A percentile compares a stretch with the other conserved stretches of the same genome.
These are phyloP conservation scores for Papilio demoleus DNA, from an alignment of 2,888 invertebrate genomes.

Conservation along the genomic window DNA sequence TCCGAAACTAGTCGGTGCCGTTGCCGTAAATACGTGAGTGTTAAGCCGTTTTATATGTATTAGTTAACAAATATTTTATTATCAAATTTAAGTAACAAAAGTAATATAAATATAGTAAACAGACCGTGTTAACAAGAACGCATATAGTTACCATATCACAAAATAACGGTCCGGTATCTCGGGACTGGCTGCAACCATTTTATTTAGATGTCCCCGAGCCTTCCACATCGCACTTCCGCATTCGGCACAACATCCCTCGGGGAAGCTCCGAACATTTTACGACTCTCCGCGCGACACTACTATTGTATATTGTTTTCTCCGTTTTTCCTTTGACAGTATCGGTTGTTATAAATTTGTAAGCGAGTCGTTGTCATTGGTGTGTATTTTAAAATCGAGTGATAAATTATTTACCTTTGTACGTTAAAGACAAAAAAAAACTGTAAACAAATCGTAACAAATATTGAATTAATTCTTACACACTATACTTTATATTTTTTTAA, in stretches of 20 bases:
- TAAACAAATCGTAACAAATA: too few species aligned
- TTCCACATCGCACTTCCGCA: conserved; percentile 45
- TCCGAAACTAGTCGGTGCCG: too few species aligned
- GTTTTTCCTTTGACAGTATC: conserved; percentile 40
- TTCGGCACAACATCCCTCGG: conserved; percentile 46
- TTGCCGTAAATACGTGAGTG: too few species aligned
- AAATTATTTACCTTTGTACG: too few species aligned
- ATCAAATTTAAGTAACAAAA: too few species aligned
- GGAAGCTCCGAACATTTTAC: conserved; percentile 46
- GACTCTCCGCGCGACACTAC: conserved; percentile 44
- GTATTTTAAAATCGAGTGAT: too few species aligned
- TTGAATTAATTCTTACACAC: too few species aligned
- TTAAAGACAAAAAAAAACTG: too few species aligned
- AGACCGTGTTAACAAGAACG: conserved; percentile 7
- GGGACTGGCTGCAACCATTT: conserved; percentile 45
- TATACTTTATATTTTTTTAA: too few species aligned
- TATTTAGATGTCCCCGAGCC: conserved; percentile 47
- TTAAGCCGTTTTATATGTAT: too few species aligned
- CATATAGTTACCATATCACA: conserved; percentile 28
- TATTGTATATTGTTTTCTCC: conserved; percentile 43
- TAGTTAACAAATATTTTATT: too few species aligned
- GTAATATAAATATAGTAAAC: too few species aligned
- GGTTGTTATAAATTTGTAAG: conserved; percentile 41
- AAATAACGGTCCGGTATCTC: conserved; percentile 34
- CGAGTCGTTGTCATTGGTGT: conserved; percentile 15